Percentiles rank a stretch among this genome's conserved stretches.
Conservation (phyloP, 2,797 vertebrate species). For the Acrossocheilus wenchowensis region DNA sequence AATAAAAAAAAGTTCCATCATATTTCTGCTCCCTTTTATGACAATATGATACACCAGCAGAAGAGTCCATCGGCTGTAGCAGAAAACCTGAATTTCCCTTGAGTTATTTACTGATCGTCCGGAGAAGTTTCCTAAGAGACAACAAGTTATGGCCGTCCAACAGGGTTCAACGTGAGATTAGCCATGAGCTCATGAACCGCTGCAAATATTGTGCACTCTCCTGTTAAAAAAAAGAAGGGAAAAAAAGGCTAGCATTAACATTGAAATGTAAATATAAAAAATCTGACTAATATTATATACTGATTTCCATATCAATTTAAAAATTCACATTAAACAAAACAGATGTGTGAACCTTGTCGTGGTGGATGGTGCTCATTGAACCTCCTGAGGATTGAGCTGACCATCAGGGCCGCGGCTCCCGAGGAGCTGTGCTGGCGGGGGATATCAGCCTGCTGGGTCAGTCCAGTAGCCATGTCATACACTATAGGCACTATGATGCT, state of each 20-base stretch:
- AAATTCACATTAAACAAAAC: not conserved
- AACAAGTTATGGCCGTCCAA: constrained; percentile 84
- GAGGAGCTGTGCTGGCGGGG: constrained; percentile 98
- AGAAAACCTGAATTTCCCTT: constrained; percentile 69
- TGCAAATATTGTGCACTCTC: constrained; percentile 99
- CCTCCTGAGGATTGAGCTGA: constrained; percentile 97
- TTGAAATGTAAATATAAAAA: not conserved
- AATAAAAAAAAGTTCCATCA: constrained; percentile 62
- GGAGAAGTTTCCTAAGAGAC: constrained; percentile 27
- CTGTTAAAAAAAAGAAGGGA: constrained; percentile 74
- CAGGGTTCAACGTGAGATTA: constrained; percentile 92
- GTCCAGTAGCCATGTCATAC: constrained; percentile 97
- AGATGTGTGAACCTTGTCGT: constrained; percentile 82
- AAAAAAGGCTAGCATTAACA: not conserved
- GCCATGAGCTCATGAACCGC: constrained; percentile 99
- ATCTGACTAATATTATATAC: not conserved
- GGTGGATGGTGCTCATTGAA: constrained; percentile 97
- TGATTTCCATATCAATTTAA: not conserved
- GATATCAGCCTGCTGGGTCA: constrained; percentile 98
- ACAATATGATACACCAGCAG: constrained; percentile 65
- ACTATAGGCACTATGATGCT: constrained; percentile 99
- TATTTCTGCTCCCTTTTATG: constrained; percentile 69
- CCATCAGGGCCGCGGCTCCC: constrained; percentile 94
- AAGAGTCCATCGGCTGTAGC: constrained; percentile 61
- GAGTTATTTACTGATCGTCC: constrained; percentile 37